A percentile compares a stretch with the other conserved stretches of the same genome.
Conservation (phyloP, 2,888 invertebrate genomes). For the Caprella mutica region DNA sequence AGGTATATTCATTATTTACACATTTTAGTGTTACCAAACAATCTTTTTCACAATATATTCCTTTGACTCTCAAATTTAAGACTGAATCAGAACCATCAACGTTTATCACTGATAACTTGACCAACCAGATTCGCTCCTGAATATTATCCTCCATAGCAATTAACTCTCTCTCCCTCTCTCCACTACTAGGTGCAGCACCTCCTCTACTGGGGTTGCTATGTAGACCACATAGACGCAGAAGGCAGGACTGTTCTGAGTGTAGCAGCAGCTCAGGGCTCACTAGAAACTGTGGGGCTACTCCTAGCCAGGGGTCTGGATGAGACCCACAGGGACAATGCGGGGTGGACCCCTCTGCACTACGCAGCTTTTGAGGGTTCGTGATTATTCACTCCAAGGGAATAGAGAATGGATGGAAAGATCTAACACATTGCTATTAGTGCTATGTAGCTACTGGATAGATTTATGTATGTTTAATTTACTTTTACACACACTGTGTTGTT, state of each 20-base stretch:
- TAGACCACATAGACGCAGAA: conserved; percentile 86
- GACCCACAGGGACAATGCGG: conserved; percentile 66
- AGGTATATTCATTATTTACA: no score
- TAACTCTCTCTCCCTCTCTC: no score
- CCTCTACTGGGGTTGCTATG: conserved; percentile 89
- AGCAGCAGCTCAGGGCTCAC: conserved; percentile 40
- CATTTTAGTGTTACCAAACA: no score
- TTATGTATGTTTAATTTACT: conserved; percentile 40
- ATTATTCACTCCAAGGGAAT: not conserved
- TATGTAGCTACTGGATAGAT: not conserved
- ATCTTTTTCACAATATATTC: no score
- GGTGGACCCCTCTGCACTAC: conserved; percentile 95
- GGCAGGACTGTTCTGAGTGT: conserved; percentile 64
- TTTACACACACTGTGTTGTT: no score
- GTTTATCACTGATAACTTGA: no score
- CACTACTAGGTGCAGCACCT: conserved; percentile 71
- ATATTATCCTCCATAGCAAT: no score
- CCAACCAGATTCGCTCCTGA: no score
- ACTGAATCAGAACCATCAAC: no score
- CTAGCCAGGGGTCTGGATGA: conserved; percentile 62
- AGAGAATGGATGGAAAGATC: not conserved
- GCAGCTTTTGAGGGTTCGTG: conserved; percentile 87
- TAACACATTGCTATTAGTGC: not conserved
- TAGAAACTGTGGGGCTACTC: conserved; percentile 69
- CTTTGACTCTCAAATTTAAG: no score